Conservation (phyloP, 2,797 vertebrate genomes). For the Tangara arthus region DNA sequence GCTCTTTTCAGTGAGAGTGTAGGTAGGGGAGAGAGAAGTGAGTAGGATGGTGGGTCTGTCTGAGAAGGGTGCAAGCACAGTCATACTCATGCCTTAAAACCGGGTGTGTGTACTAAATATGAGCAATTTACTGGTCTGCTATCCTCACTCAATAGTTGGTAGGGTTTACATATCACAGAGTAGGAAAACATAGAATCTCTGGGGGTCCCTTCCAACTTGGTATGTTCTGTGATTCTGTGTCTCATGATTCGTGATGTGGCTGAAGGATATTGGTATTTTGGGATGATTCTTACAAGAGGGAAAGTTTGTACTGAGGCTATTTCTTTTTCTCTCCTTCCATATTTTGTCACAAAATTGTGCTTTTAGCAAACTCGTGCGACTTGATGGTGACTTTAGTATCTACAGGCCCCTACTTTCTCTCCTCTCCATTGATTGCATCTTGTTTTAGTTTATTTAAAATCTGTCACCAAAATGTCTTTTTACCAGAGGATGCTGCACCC, state of each 20-base stretch:
- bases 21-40: background rate
- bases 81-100: background rate
- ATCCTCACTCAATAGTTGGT: background rate
- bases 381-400: background rate
- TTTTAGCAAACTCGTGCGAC: background rate
- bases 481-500: background rate
- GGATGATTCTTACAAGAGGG: background rate
- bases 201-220: fast-evolving
- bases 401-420: background rate
- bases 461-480: background rate
- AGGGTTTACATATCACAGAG: background rate
- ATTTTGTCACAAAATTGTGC: background rate
- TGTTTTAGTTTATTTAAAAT: background rate
- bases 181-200: background rate
- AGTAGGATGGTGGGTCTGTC: background rate
- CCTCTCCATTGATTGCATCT: background rate
- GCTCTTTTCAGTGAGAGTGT: background rate
- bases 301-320: background rate
- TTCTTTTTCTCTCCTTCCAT: background rate
- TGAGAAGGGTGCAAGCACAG: background rate
- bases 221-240: background rate
- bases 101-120: background rate
- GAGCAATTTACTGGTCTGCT: background rate
- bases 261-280: background rate
- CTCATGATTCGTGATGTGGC: background rate